Evolutionary conservation across 2,113 vertebrate genomes (phyloP).

Genomic region (Phyllostomus discolor): DNA sequence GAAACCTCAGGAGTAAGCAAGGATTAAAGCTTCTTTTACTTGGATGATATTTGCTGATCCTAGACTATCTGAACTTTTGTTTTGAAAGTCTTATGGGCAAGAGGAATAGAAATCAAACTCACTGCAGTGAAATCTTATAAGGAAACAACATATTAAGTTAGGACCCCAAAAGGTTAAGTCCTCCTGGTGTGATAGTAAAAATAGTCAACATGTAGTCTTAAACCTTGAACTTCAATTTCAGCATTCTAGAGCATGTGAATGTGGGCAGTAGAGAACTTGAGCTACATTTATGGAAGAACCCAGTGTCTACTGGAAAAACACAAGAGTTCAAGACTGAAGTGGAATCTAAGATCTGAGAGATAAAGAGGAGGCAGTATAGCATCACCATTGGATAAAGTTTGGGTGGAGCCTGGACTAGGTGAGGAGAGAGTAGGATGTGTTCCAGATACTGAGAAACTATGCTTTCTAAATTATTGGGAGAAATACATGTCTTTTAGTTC

Average conservation of each 20-base stretch:
- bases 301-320: fast-evolving
- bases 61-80: neutral
- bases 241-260: neutral
- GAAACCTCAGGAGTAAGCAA: neutral
- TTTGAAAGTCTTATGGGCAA: neutral
- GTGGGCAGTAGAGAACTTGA: neutral
- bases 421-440: neutral
- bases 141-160: neutral
- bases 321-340: neutral
- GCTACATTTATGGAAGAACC: neutral
- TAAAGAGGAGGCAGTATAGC: neutral
- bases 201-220: neutral
- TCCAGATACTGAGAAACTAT: neutral
- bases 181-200: neutral
- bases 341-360: neutral
- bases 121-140: neutral
- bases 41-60: neutral
- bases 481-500: neutral
- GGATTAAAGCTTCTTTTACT: neutral
- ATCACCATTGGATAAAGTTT: fast-evolving
- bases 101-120: neutral
- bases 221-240: neutral
- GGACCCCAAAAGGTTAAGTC: neutral
- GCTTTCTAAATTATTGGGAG: neutral
- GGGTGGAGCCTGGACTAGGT: neutral